These are phyloP conservation scores for Leptinotarsa tumamoca DNA, from an alignment of 2,888 invertebrate species.

Conservation along the genomic window DNA sequence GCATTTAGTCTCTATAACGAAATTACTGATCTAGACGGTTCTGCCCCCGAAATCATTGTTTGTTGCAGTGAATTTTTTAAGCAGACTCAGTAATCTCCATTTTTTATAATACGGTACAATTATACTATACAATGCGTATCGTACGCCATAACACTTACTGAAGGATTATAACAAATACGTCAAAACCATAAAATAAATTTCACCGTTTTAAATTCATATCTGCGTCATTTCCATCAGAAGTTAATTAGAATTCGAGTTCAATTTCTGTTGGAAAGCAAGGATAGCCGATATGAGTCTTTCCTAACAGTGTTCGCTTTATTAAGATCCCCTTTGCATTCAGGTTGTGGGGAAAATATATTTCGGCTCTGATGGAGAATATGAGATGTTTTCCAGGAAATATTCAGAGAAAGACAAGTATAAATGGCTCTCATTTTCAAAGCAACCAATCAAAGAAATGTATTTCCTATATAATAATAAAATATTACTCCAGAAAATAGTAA, in stretches of 20 bases:
- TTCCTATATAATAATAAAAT: too few relatives aligned
- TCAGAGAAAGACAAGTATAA: not conserved
- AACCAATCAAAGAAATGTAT: too few relatives aligned
- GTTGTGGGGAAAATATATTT: not conserved
- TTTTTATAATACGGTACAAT: too few relatives aligned
- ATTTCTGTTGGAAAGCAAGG: not conserved
- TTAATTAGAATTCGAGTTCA: not conserved
- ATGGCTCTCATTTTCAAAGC: not conserved
- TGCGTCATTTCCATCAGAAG: not conserved
- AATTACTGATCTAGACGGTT: too few relatives aligned
- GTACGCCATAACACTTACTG: too few relatives aligned
- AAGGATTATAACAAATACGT: too few relatives aligned
- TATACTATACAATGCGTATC: too few relatives aligned
- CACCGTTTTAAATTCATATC: not conserved
- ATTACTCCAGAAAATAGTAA: too few relatives aligned
- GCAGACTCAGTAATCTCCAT: too few relatives aligned
- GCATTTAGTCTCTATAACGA: too few relatives aligned
- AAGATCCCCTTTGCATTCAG: not conserved
- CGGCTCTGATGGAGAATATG: not conserved
- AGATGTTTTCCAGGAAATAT: not conserved
- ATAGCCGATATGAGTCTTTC: not conserved
- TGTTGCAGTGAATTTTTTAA: too few relatives aligned
- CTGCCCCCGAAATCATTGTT: too few relatives aligned
- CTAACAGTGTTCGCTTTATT: not conserved
- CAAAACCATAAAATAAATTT: not conserved